Base-by-base conservation (phyloP, 2,113 vertebrate species). In the Mastomys natalensis region DNA sequence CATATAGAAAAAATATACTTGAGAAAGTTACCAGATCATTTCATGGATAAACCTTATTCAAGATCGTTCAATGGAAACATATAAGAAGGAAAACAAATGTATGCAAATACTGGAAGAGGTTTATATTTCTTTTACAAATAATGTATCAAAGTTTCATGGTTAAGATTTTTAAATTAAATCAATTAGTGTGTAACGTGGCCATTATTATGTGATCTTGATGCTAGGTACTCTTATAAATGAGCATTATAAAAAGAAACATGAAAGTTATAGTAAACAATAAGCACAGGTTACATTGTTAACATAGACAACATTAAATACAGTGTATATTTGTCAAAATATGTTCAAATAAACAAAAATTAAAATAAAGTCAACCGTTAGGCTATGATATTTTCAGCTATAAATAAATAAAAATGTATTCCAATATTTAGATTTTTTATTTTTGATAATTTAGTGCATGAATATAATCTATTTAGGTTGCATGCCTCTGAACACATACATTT, bases 101-200 rank as follows among this genome's bases (percentile, higher is more conserved):
- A 70, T 74, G 72, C 37, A 34, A 19, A 43, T 48, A 43, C 26
- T 53, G 51, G 34, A 34, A 7, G 24, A 2, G n/a, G 19, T 89
- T 95, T 86, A 9, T 51, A 48, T 84, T 85, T 89, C 92, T n/a
- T 90, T 53, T 82, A 11, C 9, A 90, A 90, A 92, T 2, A 91
- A 53, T 70, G 24, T 78, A 53, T 93, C 5, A 60, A 51, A 62
- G 86, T n/a, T 3, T 40, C 68, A 40, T 13, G 3, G 60, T 37
- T 73, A 58, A 53, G 24, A 73, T 74, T 91, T 89, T 93, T 78
- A 77, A 93, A 87, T 21, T 34, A 21, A 73, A 2, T 81, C 21
- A 90, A 74, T 64, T 58, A 66, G 74, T 15, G 58, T 89, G 43
- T 93, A 64, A 93, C 48, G 62, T 76, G 16, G 0, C 76, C 58